phyloP scores from a whole-genome alignment of 2,797 vertebrate species.

The Rhyacichthys aspro region DNA sequence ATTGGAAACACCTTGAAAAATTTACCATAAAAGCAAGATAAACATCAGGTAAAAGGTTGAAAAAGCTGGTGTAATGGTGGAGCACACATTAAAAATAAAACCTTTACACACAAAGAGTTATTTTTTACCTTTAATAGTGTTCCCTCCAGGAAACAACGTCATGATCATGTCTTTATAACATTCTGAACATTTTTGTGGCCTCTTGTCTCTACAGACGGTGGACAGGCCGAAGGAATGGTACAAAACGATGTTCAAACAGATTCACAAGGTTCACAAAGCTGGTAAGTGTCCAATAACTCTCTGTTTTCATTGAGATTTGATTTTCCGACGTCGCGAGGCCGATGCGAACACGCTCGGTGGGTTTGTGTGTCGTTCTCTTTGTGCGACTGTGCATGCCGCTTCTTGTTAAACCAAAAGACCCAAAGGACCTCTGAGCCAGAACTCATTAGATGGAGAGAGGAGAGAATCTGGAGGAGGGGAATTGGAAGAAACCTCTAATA shows the following conservation, averaged over 20 bases:
- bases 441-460: slow-evolving; percentile 64
- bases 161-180: no score
- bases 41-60: no score
- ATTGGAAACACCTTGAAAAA: no score
- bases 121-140: no score
- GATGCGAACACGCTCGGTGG: slow-evolving; percentile 23
- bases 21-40: no score
- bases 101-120: no score
- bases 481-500: slow-evolving; percentile 57
- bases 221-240: slow-evolving; percentile 99
- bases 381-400: slow-evolving; percentile 23
- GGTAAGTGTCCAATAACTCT: slow-evolving; percentile 74
- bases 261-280: slow-evolving; percentile 98
- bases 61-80: no score
- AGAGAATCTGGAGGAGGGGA: slow-evolving; percentile 41
- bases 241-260: slow-evolving; percentile 99
- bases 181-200: slow-evolving; percentile 24
- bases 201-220: slow-evolving; percentile 85
- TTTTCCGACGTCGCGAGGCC: slow-evolving; percentile 8
- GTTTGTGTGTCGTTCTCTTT: slow-evolving; percentile 17
- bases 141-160: no score
- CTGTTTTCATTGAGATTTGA: neutral
- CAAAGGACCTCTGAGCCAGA: slow-evolving; percentile 52
- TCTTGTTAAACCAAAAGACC: slow-evolving; percentile 50
- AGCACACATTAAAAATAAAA: no score